Percentiles rank a stretch among this genome's conserved stretches.
These are phyloP conservation scores for Eleutherodactylus coqui DNA, from an alignment of 2,797 vertebrate genomes.

Conservation along the genomic window DNA sequence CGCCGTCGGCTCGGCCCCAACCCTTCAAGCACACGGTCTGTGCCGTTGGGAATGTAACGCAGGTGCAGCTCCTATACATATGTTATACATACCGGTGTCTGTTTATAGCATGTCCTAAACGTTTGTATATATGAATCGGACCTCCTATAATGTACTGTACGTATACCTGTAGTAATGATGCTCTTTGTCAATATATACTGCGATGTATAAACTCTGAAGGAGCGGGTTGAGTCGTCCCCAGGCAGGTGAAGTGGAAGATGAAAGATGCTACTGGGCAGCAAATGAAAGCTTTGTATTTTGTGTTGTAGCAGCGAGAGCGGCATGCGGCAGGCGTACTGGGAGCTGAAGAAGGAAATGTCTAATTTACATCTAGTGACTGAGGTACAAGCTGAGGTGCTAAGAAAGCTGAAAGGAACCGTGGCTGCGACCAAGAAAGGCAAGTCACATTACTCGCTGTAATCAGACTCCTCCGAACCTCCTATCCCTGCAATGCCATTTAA, in stretches of 20 bases:
- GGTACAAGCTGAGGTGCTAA: slow-evolving; percentile 77
- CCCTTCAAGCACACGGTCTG: too few relatives aligned
- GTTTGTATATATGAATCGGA: too few relatives aligned
- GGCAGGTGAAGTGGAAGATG: slow-evolving; percentile 28
- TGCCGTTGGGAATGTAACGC: too few relatives aligned
- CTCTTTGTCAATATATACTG: neutral
- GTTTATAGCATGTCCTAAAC: too few relatives aligned
- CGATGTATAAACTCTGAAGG: neutral
- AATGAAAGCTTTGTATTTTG: slow-evolving; percentile 45
- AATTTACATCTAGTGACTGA: slow-evolving; percentile 77
- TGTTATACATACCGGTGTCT: too few relatives aligned
- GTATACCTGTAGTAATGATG: too few relatives aligned
- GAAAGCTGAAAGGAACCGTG: slow-evolving; percentile 73
- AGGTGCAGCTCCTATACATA: too few relatives aligned
- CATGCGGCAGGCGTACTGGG: slow-evolving; percentile 76
- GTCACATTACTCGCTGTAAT: slow-evolving; percentile 69
- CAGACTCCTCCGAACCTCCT: slow-evolving; percentile 51
- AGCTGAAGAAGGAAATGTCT: slow-evolving; percentile 81
- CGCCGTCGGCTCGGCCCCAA: too few relatives aligned
- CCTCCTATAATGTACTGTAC: too few relatives aligned
- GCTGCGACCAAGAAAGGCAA: slow-evolving; percentile 79
- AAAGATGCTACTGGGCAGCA: slow-evolving; percentile 45
- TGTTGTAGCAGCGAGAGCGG: slow-evolving; percentile 64
- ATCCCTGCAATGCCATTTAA: slow-evolving; percentile 63
- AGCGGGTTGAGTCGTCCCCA: neutral